A percentile compares a stretch with the other conserved stretches of the same genome.
phyloP scores from a whole-genome alignment of 2,888 invertebrate species.

The Tipula confusa region DNA sequence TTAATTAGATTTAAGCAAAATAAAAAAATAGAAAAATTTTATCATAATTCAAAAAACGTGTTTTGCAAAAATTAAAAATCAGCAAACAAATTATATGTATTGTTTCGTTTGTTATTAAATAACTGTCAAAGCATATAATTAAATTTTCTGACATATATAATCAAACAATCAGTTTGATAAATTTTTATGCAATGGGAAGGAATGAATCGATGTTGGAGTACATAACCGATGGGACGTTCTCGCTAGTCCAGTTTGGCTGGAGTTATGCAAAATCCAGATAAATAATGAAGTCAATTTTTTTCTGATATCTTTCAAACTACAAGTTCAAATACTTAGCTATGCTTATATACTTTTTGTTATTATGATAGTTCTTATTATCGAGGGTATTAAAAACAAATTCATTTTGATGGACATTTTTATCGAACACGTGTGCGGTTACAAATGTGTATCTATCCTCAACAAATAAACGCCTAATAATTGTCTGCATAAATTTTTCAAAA shows the following conservation, averaged over 20 bases:
- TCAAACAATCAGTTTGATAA: too few relatives aligned
- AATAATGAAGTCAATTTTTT: neutral
- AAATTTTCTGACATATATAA: too few relatives aligned
- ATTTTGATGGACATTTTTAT: neutral
- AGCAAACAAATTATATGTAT: neutral
- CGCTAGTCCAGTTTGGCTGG: too few relatives aligned
- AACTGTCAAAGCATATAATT: too few relatives aligned
- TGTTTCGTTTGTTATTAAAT: neutral
- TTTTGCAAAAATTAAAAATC: neutral
- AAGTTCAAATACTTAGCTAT: too few relatives aligned
- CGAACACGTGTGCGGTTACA: neutral
- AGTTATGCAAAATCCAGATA: neutral
- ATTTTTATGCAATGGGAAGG: too few relatives aligned
- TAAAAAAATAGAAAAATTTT: neutral
- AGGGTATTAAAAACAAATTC: neutral
- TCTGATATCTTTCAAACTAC: too few relatives aligned
- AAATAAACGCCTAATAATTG: neutral
- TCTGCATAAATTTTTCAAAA: neutral
- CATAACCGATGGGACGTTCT: too few relatives aligned
- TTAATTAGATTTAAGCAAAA: neutral
- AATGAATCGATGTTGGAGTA: too few relatives aligned
- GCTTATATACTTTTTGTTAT: too few relatives aligned
- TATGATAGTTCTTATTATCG: neutral
- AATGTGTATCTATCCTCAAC: neutral
- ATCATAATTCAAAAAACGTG: neutral